Evolutionary conservation across 2,888 invertebrate genomes (phyloP).

Genomic region (Dolichomitus sp.): DNA sequence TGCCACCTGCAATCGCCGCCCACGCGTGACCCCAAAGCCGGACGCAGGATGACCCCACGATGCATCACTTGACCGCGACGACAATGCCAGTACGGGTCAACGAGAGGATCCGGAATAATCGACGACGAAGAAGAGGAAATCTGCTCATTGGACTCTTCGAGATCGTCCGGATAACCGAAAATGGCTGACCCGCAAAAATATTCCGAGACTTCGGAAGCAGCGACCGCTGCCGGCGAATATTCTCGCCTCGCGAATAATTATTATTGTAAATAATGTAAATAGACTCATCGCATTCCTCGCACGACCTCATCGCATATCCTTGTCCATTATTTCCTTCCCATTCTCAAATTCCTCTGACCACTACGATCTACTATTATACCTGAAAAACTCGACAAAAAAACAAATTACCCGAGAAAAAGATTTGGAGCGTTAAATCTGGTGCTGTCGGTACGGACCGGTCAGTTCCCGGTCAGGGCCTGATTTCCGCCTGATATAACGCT

Average conservation of each 20-base stretch:
- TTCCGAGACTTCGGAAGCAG: constrained; percentile 14
- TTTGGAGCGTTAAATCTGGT: no score
- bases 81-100: constrained; percentile 10
- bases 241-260: constrained; percentile 30
- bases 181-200: constrained; percentile 13
- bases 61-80: constrained; percentile 27
- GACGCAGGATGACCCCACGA: constrained; percentile 53
- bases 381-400: constrained; percentile 52
- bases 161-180: constrained; percentile 2
- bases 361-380: constrained; percentile 49
- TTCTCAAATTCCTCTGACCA: neutral
- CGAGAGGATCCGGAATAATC: constrained; percentile 1
- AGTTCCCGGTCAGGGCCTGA: no score
- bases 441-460: no score
- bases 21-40: constrained; percentile 37
- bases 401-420: neutral
- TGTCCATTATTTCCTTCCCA: constrained; percentile 33
- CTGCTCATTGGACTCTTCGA: neutral
- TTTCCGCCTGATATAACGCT: no score
- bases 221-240: constrained; percentile 12
- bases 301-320: constrained; percentile 75
- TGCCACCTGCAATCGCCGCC: constrained; percentile 22
- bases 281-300: constrained; percentile 82
- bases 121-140: constrained; percentile 1
- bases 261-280: constrained; percentile 74